These are phyloP conservation scores for Amphiura filiformis DNA, from an alignment of 35 echinoderm and acorn worm genomes.

Conservation along the genomic window DNA sequence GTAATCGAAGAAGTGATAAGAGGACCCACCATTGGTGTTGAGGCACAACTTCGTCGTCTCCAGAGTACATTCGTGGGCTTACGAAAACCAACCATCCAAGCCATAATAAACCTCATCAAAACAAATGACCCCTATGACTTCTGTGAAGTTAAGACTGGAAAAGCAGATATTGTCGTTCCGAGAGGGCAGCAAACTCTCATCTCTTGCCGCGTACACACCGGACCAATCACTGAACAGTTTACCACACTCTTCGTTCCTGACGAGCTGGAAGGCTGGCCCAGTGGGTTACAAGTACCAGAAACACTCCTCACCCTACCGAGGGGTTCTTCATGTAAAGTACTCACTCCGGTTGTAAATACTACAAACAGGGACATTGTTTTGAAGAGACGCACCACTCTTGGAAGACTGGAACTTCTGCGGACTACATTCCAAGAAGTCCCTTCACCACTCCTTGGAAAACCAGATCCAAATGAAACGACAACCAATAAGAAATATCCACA, in stretches of 20 bases:
- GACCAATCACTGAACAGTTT: background rate
- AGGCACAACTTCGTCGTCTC: background rate
- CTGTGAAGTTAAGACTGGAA: background rate
- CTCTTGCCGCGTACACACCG: background rate
- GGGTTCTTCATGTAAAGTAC: background rate
- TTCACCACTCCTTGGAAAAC: background rate
- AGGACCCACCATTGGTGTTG: background rate
- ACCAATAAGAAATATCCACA: background rate
- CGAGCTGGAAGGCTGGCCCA: background rate
- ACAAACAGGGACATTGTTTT: background rate
- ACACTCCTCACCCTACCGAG: background rate
- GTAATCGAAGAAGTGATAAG: constrained; percentile 47
- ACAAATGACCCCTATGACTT: background rate
- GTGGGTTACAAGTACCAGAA: background rate
- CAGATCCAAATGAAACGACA: background rate
- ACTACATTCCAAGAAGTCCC: background rate
- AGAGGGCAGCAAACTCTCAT: background rate
- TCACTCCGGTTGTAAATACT: background rate
- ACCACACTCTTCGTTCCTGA: background rate
- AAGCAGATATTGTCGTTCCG: background rate
- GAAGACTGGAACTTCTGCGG: background rate
- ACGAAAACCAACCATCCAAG: background rate
- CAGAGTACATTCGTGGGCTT: background rate
- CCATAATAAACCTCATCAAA: background rate
- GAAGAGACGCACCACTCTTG: background rate